Evolutionary conservation across 2,113 vertebrate species (phyloP).

Genomic region (Helogale parvula): DNA sequence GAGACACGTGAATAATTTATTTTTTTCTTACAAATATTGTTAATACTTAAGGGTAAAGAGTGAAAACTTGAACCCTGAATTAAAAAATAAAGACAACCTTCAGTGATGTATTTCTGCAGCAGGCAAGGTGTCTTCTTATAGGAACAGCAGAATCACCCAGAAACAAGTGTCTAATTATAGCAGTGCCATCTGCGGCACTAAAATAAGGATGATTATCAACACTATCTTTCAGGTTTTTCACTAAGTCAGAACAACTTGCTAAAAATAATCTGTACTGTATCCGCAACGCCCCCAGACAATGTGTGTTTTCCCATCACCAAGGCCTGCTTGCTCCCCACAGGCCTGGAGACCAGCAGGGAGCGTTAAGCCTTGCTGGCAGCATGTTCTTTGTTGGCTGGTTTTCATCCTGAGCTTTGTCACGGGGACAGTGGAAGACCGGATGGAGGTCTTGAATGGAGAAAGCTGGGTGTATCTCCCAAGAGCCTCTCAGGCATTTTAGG

Average conservation of each 20-base stretch:
- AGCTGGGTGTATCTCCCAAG: not conserved
- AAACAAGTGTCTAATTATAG: constrained; percentile 69
- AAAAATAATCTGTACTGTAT: constrained; percentile 67
- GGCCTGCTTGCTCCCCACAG: not conserved
- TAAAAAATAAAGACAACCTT: constrained; percentile 24
- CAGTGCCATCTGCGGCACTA: constrained; percentile 58
- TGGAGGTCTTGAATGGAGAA: not conserved
- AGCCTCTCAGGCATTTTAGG: not conserved
- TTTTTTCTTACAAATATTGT: constrained; percentile 7
- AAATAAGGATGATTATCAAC: constrained; percentile 53
- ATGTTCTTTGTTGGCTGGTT: not conserved
- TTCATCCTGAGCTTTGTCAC: not conserved
- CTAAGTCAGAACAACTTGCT: constrained; percentile 64
- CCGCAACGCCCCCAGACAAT: constrained; percentile 52
- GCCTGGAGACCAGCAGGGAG: not conserved
- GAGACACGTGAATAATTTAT: not conserved
- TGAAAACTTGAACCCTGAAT: not conserved
- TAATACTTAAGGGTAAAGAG: constrained; percentile 32
- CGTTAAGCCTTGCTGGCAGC: not conserved
- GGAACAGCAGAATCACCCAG: constrained; percentile 61
- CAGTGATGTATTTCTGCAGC: not conserved
- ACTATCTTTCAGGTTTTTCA: constrained; percentile 74
- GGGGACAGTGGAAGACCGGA: not conserved
- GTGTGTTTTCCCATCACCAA: constrained; percentile 36
- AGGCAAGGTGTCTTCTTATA: constrained; percentile 58